Percentiles rank a stretch among this genome's conserved stretches.
Conservation (phyloP, 23 tunicate genomes). For the Aplidium turbinatum region DNA sequence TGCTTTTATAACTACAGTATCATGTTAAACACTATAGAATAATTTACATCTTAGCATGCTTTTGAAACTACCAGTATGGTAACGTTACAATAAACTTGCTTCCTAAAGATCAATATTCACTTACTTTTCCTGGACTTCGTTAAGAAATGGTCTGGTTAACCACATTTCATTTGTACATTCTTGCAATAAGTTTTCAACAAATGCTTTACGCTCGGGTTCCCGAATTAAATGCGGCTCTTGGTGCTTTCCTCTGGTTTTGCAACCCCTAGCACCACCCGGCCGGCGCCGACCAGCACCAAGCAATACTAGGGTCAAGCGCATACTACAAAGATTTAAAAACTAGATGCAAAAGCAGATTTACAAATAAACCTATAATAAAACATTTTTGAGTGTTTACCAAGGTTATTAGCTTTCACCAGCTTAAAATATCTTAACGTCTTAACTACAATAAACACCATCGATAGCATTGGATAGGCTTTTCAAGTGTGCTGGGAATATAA, state of each 20-base stretch:
- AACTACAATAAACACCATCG: too few species aligned
- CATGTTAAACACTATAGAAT: not conserved
- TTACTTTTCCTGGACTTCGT: slow-evolving; percentile 53
- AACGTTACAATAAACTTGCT: too few species aligned
- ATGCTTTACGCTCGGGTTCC: slow-evolving; percentile 31
- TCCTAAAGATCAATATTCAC: not conserved
- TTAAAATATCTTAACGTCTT: too few species aligned
- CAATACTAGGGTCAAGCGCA: slow-evolving; percentile 23
- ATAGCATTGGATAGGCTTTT: too few species aligned
- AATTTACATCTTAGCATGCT: not conserved
- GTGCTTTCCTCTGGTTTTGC: slow-evolving; percentile 56
- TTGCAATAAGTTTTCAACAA: slow-evolving; percentile 42
- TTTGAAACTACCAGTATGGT: too few species aligned
- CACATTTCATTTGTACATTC: slow-evolving; percentile 90
- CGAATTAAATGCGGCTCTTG: slow-evolving; percentile 66
- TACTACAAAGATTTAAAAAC: not conserved
- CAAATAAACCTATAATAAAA: too few species aligned
- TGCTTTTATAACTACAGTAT: not conserved
- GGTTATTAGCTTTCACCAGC: too few species aligned
- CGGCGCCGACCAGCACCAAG: slow-evolving; percentile 11
- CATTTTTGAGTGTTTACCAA: too few species aligned
- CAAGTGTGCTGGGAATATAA: too few species aligned
- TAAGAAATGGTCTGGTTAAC: slow-evolving; percentile 75
- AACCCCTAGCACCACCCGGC: slow-evolving; percentile 34
- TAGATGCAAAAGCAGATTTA: too few species aligned